These are phyloP conservation scores for Pelvicachromis taeniatus DNA, from an alignment of 2,113 vertebrate species.

Conservation along the genomic window DNA sequence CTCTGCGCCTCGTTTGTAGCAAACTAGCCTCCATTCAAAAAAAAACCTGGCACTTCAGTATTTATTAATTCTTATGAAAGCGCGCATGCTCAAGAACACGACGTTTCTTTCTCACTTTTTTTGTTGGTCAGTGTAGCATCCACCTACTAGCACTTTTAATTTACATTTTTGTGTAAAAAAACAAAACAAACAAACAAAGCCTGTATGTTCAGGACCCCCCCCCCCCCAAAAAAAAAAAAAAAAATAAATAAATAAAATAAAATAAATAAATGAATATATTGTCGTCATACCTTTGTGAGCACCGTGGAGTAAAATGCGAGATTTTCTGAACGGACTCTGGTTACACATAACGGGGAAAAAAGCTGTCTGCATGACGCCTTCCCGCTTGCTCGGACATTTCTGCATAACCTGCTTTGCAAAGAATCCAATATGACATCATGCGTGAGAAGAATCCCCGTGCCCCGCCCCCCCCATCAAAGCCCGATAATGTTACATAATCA, in stretches of 20 bases:
- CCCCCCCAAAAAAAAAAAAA: too few relatives aligned
- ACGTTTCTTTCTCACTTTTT: neutral
- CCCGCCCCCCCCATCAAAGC: conserved; percentile 11
- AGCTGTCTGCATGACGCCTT: neutral
- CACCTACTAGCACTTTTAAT: neutral
- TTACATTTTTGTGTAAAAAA: neutral
- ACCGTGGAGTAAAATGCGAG: neutral
- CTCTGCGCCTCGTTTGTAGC: neutral
- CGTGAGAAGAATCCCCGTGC: neutral
- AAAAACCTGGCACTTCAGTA: neutral
- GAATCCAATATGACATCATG: conserved; percentile 58
- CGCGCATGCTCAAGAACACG: neutral
- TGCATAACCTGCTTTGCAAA: conserved; percentile 16
- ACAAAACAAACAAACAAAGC: too few relatives aligned
- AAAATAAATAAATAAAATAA: too few relatives aligned
- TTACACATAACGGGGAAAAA: neutral
- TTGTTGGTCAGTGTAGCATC: neutral
- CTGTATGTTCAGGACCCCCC: neutral
- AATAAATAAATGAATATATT: too few relatives aligned
- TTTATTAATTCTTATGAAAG: neutral
- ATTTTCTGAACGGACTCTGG: neutral
- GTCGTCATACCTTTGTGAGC: neutral
- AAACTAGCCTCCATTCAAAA: conserved; percentile 33
- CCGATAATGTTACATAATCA: conserved; percentile 64
- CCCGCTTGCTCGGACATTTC: neutral